Percentiles rank a stretch among this genome's conserved stretches.
phyloP scores from a whole-genome alignment of 2,888 invertebrate species.

The Drosophila paramelanica region DNA sequence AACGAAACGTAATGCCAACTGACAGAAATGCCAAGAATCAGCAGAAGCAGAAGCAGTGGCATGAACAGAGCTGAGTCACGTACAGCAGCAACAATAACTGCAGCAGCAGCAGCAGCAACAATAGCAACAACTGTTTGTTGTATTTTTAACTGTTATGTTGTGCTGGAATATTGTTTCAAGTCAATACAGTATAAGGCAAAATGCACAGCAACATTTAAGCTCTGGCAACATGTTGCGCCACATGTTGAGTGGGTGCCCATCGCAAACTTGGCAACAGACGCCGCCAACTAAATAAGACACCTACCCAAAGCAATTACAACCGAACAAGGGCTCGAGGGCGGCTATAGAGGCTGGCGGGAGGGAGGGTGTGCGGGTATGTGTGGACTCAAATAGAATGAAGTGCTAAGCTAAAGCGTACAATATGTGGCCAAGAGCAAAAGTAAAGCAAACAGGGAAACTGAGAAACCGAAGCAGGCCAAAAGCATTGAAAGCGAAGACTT shows the following conservation, averaged over 20 bases:
- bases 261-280: slow-evolving; percentile 39
- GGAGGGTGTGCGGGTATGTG: background rate
- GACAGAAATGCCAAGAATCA: slow-evolving; percentile 52
- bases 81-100: slow-evolving; percentile 9
- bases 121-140: slow-evolving; percentile 9
- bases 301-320: slow-evolving; percentile 54
- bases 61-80: slow-evolving; percentile 3
- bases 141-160: slow-evolving; percentile 27
- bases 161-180: slow-evolving; percentile 14
- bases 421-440: slow-evolving; percentile 60
- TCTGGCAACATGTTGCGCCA: slow-evolving; percentile 45
- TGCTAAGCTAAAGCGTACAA: slow-evolving; percentile 52
- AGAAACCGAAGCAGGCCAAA: slow-evolving; percentile 57
- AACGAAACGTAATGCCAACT: slow-evolving; percentile 64
- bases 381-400: slow-evolving; percentile 39
- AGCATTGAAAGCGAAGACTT: slow-evolving; percentile 74
- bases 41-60: slow-evolving; percentile 3
- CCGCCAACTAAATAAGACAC: slow-evolving; percentile 54
- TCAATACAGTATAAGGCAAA: slow-evolving; percentile 16
- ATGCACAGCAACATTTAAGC: slow-evolving; percentile 15
- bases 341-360: background rate
- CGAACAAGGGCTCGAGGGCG: background rate
- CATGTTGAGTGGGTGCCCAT: slow-evolving; percentile 37
- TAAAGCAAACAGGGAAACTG: slow-evolving; percentile 27
- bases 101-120: slow-evolving; percentile 21